These are phyloP conservation scores for Cylindroiulus punctatus DNA, from an alignment of 2,888 invertebrate species.

Conservation along the genomic window DNA sequence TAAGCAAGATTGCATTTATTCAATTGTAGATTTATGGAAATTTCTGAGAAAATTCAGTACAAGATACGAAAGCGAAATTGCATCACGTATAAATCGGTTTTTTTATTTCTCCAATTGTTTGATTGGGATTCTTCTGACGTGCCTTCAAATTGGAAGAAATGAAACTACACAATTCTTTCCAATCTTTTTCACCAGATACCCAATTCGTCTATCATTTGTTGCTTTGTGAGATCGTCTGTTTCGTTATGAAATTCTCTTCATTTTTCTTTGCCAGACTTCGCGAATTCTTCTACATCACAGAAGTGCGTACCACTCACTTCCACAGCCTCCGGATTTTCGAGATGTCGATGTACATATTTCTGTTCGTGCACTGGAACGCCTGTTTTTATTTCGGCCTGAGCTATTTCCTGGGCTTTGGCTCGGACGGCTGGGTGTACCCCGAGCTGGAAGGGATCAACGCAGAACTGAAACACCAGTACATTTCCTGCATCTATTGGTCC, in stretches of 20 bases:
- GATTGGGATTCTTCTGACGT: too few species aligned
- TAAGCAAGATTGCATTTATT: too few species aligned
- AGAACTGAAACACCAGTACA: constrained; percentile 76
- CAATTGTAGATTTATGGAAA: too few species aligned
- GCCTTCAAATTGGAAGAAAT: too few species aligned
- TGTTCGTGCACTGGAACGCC: constrained; percentile 95
- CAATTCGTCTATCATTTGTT: too few species aligned
- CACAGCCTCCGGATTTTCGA: constrained; percentile 90
- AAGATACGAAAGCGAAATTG: too few species aligned
- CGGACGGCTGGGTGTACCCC: constrained; percentile 77
- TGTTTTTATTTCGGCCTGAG: constrained; percentile 93
- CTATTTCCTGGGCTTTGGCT: constrained; percentile 89
- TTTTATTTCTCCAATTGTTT: too few species aligned
- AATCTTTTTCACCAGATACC: too few species aligned
- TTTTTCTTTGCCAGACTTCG: not conserved
- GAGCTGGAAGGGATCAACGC: constrained; percentile 55
- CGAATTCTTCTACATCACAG: constrained; percentile 95
- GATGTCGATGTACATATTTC: constrained; percentile 66
- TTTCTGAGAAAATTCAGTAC: too few species aligned
- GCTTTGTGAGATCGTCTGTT: too few species aligned
- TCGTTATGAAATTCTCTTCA: not conserved
- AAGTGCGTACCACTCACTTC: constrained; percentile 94
- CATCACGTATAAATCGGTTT: too few species aligned
- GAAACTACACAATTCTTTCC: too few species aligned
- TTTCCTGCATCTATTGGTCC: constrained; percentile 94